phyloP scores from a whole-genome alignment of 2,888 invertebrate species.

The Rotaria socialis region DNA sequence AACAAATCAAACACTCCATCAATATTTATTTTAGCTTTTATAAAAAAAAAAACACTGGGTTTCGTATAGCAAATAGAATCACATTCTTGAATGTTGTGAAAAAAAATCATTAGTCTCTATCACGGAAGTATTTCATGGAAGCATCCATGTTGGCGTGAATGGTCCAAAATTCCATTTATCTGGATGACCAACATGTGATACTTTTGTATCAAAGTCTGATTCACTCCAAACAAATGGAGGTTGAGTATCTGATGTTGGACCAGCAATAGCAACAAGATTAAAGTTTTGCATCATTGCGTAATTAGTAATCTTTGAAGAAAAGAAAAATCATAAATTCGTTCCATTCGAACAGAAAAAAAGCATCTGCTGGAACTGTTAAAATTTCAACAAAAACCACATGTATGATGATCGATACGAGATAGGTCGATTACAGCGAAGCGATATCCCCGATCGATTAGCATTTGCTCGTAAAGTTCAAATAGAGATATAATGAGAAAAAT shows the following conservation, averaged over 20 bases:
- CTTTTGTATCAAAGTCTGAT: neutral
- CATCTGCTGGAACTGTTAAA: too few relatives aligned
- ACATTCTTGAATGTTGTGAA: too few relatives aligned
- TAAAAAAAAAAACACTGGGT: too few relatives aligned
- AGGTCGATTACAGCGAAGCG: too few relatives aligned
- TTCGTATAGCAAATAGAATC: too few relatives aligned
- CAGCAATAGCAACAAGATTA: slow-evolving; percentile 65
- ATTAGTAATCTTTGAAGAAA: slow-evolving; percentile 50
- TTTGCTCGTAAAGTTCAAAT: too few relatives aligned
- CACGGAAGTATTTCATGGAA: neutral
- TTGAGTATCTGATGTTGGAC: slow-evolving; percentile 65
- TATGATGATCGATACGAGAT: too few relatives aligned
- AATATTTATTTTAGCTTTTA: too few relatives aligned
- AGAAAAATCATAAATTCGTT: neutral
- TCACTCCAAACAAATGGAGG: slow-evolving; percentile 63
- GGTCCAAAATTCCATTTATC: slow-evolving; percentile 1
- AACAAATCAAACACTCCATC: too few relatives aligned
- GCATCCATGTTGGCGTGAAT: slow-evolving; percentile 28
- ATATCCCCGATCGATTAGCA: too few relatives aligned
- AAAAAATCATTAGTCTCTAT: neutral
- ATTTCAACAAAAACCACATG: too few relatives aligned
- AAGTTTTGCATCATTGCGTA: slow-evolving; percentile 51
- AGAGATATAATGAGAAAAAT: too few relatives aligned
- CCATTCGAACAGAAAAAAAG: neutral
- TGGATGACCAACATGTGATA: slow-evolving; percentile 28